A percentile compares a stretch with the other conserved stretches of the same genome.
These are phyloP conservation scores for Ophiothrix spiculata DNA, from an alignment of 35 echinoderm and acorn worm genomes.

Conservation along the genomic window DNA sequence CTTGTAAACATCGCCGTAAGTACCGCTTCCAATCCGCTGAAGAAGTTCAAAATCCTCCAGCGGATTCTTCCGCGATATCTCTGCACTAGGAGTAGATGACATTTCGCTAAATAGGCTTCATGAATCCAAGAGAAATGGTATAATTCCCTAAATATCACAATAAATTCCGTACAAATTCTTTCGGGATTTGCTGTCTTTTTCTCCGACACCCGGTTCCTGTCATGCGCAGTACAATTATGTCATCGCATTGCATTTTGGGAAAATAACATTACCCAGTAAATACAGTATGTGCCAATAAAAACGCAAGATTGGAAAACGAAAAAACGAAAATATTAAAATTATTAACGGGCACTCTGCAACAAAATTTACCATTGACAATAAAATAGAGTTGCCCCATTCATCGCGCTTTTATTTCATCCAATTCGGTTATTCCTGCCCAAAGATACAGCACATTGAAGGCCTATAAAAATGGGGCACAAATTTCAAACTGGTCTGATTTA, in stretches of 20 bases:
- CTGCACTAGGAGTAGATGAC: constrained; percentile 7
- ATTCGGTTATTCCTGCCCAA: no score
- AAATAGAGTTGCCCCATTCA: no score
- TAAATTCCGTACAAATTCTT: not conserved
- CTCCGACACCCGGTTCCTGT: not conserved
- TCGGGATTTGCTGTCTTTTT: not conserved
- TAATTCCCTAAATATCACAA: not conserved
- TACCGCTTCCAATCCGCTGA: constrained; percentile 98
- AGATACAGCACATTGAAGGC: no score
- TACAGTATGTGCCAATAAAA: no score
- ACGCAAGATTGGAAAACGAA: no score
- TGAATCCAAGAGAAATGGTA: not conserved
- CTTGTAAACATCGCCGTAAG: constrained; percentile 99
- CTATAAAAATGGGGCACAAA: no score
- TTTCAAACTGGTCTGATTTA: no score
- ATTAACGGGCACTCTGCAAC: no score
- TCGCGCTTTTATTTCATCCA: no score
- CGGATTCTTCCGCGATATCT: constrained; percentile 47
- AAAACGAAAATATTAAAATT: no score
- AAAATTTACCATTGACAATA: no score
- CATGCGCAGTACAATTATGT: not conserved
- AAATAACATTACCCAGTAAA: no score
- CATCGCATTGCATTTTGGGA: constrained; percentile 3
- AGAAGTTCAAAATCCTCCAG: constrained; percentile 96
- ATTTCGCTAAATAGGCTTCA: not conserved